A percentile compares a stretch with the other conserved stretches of the same genome.
phyloP scores from a whole-genome alignment of 2,113 vertebrate genomes.

The Hyaena hyaena region DNA sequence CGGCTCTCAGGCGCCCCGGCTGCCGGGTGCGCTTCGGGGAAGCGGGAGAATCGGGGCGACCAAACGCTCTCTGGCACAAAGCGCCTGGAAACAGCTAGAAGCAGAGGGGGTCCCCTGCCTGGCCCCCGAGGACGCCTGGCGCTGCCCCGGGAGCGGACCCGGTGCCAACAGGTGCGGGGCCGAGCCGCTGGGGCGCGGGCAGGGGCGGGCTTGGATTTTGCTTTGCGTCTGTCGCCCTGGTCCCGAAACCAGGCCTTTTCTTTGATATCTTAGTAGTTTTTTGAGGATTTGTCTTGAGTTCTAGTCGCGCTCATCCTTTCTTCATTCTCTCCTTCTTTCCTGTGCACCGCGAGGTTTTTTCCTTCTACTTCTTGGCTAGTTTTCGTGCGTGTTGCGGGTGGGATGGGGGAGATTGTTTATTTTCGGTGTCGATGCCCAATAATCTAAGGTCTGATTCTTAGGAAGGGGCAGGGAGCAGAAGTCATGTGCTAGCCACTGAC shows the following conservation, averaged over 20 bases:
- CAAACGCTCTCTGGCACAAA: not conserved
- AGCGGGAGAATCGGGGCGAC: not conserved
- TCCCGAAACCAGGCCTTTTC: not conserved
- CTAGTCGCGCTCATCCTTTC: not conserved
- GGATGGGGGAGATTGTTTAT: not conserved
- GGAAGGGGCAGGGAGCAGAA: not conserved
- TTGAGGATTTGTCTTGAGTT: not conserved
- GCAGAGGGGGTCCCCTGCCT: not conserved
- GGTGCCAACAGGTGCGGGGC: slow-evolving; percentile 71
- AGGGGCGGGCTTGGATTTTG: not conserved
- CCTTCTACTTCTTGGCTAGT: not conserved
- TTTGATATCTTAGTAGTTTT: not conserved
- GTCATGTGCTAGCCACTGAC: not conserved
- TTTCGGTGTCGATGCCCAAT: not conserved
- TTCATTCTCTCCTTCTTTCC: not conserved
- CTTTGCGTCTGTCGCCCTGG: not conserved
- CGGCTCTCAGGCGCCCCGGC: not conserved
- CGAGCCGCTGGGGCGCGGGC: not conserved
- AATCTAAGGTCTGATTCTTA: not conserved
- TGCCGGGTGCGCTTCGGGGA: not conserved
- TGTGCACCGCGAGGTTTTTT: not conserved
- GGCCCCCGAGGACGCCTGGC: not conserved
- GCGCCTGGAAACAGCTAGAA: rapidly evolving
- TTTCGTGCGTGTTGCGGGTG: not conserved
- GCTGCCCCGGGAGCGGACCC: not conserved